Base-by-base conservation (phyloP, 2,888 invertebrate genomes). In the Pristionchus fissidentatus region DNA sequence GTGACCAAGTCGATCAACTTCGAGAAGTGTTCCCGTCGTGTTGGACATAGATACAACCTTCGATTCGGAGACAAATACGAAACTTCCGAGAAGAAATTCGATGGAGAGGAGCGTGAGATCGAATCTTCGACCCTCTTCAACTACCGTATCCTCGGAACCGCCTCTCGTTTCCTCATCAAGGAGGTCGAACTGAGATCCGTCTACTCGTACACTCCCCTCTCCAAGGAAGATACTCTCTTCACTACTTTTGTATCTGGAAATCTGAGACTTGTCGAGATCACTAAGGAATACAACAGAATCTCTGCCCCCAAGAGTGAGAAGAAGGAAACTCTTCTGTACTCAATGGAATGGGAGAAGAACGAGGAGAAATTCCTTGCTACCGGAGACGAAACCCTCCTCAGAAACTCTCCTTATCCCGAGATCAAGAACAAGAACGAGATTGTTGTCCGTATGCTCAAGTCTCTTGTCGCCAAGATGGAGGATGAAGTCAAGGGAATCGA, bases 1-100 rank as follows among this genome's bases (percentile, higher is more conserved):
- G 85, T 86, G 84, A 86, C 86, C 84, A 88, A 88, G 83, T 85
- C 93, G 49, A 90, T 93, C 86, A 92, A 93, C 92, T 93, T 93
- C 89, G 91, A 93, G 84, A 92, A 92, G 84, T 93, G 93, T 90
- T 85, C 84, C 82, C 85, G 90, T 80, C 90, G 92, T 84, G 91
- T 93, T 41, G 86, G 85, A 41, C 57, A 78, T 57, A 32, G 77
- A 29, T 87, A 88, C 82, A 86, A 85, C 78, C 83, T 85, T 66
- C 86, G 87, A 26, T 87, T 87, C 84, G 75, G 75, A 83, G 85
- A 85, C 83, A 85, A 87, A 55, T 85, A 86, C 84, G 66, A 83
- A 15, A 35, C 85, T 35, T 87, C 89, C 86, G 83, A 85, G 60
- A 82, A 84, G 43, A 79, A 86, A 52, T 83, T 43, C 73, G 78